phyloP scores from a whole-genome alignment of 1,140 invertebrate species.

The Pseudomyrmex sp. region DNA sequence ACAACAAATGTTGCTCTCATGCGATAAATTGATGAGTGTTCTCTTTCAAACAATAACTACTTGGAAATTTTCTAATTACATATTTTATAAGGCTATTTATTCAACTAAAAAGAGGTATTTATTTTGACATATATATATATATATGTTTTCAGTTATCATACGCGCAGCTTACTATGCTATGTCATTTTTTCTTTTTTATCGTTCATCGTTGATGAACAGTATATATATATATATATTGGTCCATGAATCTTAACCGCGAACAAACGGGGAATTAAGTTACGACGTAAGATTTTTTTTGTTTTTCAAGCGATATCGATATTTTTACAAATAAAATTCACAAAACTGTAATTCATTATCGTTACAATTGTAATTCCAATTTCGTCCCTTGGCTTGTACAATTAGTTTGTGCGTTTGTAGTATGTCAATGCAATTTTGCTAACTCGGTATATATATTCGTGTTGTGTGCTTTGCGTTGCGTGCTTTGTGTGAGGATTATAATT shows the following conservation, averaged over 20 bases:
- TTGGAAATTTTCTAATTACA: conserved; percentile 20
- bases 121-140: conserved; percentile 6
- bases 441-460: too few species aligned
- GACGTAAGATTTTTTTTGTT: too few species aligned
- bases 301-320: conserved; percentile 14
- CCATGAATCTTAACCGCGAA: background rate
- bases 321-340: conserved; percentile 11
- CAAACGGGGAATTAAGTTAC: background rate
- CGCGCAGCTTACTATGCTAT: background rate
- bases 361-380: conserved; percentile 12
- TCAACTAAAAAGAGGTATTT: conserved; percentile 53
- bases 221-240: background rate
- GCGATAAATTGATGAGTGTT: conserved; percentile 7
- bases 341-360: conserved; percentile 26
- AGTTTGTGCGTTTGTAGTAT: conserved; percentile 47
- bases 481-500: conserved; percentile 3
- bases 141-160: conserved; percentile 30
- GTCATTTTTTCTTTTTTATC: too few species aligned
- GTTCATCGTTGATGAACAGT: background rate
- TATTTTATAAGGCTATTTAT: conserved; percentile 37
- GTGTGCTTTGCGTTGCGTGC: too few species aligned
- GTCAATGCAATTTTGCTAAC: conserved; percentile 1
- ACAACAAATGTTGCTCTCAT: conserved; percentile 29
- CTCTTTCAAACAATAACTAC: conserved; percentile 39
- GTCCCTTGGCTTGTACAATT: conserved; percentile 13